Evolutionary conservation across 2,888 invertebrate species (phyloP).

Genomic region (Lapara coniferarum): DNA sequence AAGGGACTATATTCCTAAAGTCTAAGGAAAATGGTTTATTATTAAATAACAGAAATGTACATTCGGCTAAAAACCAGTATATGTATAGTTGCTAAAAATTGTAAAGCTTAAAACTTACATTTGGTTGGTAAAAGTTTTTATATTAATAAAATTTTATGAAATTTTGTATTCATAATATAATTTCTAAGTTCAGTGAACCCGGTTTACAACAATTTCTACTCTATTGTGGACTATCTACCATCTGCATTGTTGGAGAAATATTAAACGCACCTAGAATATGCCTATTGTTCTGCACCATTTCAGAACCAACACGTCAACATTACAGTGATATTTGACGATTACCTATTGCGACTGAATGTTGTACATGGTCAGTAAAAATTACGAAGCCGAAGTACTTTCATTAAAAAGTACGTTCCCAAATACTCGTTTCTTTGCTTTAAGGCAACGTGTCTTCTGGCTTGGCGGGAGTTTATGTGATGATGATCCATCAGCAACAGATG

Average conservation of each 20-base stretch:
- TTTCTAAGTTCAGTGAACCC: slow-evolving; percentile 3
- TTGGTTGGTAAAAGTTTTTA: neutral
- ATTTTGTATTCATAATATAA: neutral
- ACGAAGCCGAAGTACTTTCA: no score
- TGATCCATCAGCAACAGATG: no score
- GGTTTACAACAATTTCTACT: neutral
- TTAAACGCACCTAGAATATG: neutral
- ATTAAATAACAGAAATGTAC: no score
- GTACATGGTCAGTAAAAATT: neutral
- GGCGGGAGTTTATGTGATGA: no score
- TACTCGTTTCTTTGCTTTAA: no score
- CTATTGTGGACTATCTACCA: neutral
- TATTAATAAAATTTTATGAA: neutral
- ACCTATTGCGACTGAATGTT: neutral
- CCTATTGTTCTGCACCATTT: neutral
- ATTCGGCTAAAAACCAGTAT: no score
- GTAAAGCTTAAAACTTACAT: neutral
- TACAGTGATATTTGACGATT: slow-evolving; percentile 5
- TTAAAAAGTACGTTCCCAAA: no score
- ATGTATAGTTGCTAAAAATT: no score
- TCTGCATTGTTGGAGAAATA: slow-evolving; percentile 6
- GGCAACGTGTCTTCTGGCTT: no score
- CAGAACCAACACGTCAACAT: neutral
- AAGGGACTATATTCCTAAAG: no score
- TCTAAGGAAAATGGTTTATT: no score